A percentile compares a stretch with the other conserved stretches of the same genome.
Evolutionary conservation across 2,888 invertebrate genomes (phyloP).

Genomic region (Athalia circularis): DNA sequence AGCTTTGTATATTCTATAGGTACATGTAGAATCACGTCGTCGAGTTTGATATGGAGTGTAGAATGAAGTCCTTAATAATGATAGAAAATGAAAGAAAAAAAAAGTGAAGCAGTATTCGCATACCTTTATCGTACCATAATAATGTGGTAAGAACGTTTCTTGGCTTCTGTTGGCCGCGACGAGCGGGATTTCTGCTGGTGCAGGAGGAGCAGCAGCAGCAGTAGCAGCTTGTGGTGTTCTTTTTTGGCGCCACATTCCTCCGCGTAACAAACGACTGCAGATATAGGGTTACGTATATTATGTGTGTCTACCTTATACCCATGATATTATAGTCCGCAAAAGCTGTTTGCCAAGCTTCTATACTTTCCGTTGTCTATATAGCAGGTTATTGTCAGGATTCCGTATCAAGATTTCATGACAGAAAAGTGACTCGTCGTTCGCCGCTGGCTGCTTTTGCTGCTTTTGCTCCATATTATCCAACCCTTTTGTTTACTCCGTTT

Average conservation of each 20-base stretch:
- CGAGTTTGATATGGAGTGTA: neutral
- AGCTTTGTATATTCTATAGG: neutral
- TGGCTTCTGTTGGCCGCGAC: constrained; percentile 12
- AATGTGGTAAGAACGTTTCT: neutral
- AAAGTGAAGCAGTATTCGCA: neutral
- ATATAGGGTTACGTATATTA: neutral
- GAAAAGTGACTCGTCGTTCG: neutral
- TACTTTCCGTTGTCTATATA: no score
- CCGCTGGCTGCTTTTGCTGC: neutral
- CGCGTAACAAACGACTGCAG: neutral
- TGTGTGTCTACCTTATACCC: neutral
- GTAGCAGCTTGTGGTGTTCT: neutral
- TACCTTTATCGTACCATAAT: neutral
- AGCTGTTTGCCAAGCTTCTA: no score
- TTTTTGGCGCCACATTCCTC: constrained; percentile 15
- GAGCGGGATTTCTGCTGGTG: no score
- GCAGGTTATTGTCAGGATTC: constrained; percentile 31
- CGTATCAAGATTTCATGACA: constrained; percentile 36
- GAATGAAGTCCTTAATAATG: neutral
- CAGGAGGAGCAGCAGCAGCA: no score
- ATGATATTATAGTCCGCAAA: no score
- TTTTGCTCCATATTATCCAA: neutral
- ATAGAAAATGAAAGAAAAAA: neutral
- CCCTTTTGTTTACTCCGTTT: neutral
- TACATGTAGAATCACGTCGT: neutral